These are phyloP conservation scores for Albula goreensis DNA, from an alignment of 2,113 vertebrate species.

Conservation along the genomic window DNA sequence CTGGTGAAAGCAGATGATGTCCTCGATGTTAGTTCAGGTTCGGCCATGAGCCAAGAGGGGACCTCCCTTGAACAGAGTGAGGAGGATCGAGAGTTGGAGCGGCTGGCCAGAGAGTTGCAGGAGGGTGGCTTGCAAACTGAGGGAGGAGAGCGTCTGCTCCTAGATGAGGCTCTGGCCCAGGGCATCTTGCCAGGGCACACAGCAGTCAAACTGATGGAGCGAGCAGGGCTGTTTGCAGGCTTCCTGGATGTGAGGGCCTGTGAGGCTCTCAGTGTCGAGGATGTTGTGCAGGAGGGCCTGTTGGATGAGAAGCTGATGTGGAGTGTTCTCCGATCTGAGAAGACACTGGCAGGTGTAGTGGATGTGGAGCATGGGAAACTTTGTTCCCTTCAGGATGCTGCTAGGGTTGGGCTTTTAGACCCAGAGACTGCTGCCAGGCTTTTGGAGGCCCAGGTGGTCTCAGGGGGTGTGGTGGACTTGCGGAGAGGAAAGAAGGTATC, in stretches of 20 bases:
- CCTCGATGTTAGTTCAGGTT: not conserved
- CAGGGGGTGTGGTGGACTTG: conserved; percentile 89
- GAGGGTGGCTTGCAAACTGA: conserved; percentile 78
- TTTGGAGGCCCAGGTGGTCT: conserved; percentile 86
- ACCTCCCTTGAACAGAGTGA: conserved; percentile 28
- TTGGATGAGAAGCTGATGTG: conserved; percentile 84
- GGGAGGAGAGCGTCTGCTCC: conserved; percentile 71
- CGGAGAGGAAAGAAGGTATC: conserved; percentile 85
- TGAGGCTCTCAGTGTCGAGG: conserved; percentile 77
- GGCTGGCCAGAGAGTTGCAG: conserved; percentile 72
- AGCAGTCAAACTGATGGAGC: conserved; percentile 84
- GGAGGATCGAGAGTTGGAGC: conserved; percentile 62
- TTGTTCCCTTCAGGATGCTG: conserved; percentile 79
- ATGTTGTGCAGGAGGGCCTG: conserved; percentile 81
- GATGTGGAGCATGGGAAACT: conserved; percentile 73
- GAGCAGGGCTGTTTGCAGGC: conserved; percentile 81
- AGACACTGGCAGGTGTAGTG: conserved; percentile 81
- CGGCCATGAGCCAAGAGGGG: conserved; percentile 20
- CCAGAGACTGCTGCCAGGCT: conserved; percentile 75
- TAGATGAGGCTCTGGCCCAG: conserved; percentile 78
- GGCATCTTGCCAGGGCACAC: conserved; percentile 78
- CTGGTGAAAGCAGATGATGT: not conserved
- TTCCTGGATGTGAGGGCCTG: conserved; percentile 78
- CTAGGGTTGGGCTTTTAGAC: conserved; percentile 80
- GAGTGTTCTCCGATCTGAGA: conserved; percentile 81